phyloP scores from a whole-genome alignment of 1,140 invertebrate species.

The Drosophila trapezifrons region DNA sequence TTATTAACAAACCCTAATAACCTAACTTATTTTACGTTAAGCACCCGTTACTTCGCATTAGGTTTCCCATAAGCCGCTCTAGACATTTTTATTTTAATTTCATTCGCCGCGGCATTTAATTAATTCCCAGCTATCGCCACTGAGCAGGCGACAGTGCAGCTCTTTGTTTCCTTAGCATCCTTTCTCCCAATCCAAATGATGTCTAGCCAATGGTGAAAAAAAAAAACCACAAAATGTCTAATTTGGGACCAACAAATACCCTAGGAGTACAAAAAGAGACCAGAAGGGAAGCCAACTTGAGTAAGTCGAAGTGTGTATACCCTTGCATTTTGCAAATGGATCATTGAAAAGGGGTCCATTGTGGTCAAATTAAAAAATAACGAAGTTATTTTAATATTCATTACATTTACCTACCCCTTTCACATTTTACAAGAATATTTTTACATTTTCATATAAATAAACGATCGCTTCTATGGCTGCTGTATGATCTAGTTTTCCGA shows the following conservation, averaged over 20 bases:
- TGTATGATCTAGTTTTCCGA: no score
- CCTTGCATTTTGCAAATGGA: no score
- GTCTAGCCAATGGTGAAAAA: conserved; percentile 60
- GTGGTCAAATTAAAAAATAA: no score
- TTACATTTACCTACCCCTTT: no score
- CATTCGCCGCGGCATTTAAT: conserved; percentile 65
- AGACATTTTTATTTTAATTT: conserved; percentile 63
- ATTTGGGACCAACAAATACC: not conserved
- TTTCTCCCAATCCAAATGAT: conserved; percentile 37
- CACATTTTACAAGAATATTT: no score
- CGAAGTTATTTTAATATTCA: no score
- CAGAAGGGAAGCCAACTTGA: no score
- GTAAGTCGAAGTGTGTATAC: no score
- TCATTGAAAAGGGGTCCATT: no score
- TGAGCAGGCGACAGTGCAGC: conserved; percentile 49
- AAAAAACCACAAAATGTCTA: conserved; percentile 24
- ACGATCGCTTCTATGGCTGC: no score
- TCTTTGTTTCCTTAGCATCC: conserved; percentile 34
- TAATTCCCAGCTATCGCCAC: conserved; percentile 73
- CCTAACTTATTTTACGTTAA: conserved; percentile 5
- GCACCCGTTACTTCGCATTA: conserved; percentile 1
- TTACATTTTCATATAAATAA: no score
- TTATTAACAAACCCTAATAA: conserved; percentile 43
- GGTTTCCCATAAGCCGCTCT: conserved; percentile 28
- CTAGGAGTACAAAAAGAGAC: no score